Conservation (phyloP, 2,888 invertebrate genomes). For the Odiellus spinosus region DNA sequence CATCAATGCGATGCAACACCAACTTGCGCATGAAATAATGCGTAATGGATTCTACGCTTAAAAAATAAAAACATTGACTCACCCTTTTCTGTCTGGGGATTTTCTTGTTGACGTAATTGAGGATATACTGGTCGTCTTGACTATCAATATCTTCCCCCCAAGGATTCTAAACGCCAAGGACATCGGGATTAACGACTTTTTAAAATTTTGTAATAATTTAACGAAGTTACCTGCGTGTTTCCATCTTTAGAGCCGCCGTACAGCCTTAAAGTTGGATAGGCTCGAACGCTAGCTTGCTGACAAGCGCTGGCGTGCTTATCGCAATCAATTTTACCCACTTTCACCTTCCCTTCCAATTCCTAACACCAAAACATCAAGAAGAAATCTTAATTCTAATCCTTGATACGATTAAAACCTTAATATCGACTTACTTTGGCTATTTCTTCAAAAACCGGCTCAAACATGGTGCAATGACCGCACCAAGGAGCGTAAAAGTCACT, state of each 20-base stretch:
- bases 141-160: conserved; percentile 4
- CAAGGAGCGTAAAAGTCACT: conserved; percentile 34
- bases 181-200: too few species aligned
- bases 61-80: too few species aligned
- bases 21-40: too few species aligned
- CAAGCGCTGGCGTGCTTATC: conserved; percentile 40
- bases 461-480: conserved; percentile 38
- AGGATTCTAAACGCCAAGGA: too few species aligned
- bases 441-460: conserved; percentile 49
- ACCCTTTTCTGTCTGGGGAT: too few species aligned
- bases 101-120: neutral
- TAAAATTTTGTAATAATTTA: too few species aligned
- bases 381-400: neutral
- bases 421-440: conserved; percentile 41
- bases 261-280: conserved; percentile 43
- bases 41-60: too few species aligned
- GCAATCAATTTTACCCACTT: conserved; percentile 48
- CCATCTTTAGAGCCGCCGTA: conserved; percentile 26
- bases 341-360: conserved; percentile 38
- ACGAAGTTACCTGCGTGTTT: conserved; percentile 9
- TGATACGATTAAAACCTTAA: neutral
- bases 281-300: conserved; percentile 36
- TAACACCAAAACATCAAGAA: conserved; percentile 2
- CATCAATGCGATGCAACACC: too few species aligned
- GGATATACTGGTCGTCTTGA: conserved; percentile 1